Evolutionary conservation across 2,113 vertebrate genomes (phyloP).

Genomic region (Otis tarda): DNA sequence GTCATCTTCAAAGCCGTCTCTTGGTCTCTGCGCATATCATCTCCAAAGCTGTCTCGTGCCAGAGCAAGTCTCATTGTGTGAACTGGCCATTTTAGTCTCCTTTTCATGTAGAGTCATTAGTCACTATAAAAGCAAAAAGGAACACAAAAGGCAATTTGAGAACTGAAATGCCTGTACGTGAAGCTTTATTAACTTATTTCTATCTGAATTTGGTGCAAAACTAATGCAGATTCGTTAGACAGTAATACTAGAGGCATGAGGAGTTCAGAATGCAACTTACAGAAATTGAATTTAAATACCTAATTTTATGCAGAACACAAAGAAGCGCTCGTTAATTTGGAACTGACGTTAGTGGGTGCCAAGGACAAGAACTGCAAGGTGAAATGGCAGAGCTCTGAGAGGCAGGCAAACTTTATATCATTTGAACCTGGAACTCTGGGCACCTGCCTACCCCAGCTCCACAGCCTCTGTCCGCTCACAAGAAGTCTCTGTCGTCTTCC

Average conservation of each 20-base stretch:
- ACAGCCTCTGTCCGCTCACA: neutral
- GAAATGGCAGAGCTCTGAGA: neutral
- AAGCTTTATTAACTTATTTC: neutral
- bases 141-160: neutral
- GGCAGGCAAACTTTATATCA: neutral
- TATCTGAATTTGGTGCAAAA: neutral
- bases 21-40: neutral
- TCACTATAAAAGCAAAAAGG: neutral
- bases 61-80: neutral
- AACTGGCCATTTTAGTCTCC: neutral
- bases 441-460: neutral
- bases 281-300: neutral
- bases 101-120: neutral
- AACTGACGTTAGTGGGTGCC: neutral
- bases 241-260: neutral
- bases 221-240: neutral
- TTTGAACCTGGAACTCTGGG: neutral
- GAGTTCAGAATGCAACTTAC: neutral
- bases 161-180: neutral
- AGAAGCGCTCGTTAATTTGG: neutral
- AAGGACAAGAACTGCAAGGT: neutral
- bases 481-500: neutral
- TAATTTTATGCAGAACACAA: neutral
- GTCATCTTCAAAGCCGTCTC: neutral
- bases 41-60: neutral